Conservation (phyloP, 2,113 vertebrate genomes). For the Piprites chloris region DNA sequence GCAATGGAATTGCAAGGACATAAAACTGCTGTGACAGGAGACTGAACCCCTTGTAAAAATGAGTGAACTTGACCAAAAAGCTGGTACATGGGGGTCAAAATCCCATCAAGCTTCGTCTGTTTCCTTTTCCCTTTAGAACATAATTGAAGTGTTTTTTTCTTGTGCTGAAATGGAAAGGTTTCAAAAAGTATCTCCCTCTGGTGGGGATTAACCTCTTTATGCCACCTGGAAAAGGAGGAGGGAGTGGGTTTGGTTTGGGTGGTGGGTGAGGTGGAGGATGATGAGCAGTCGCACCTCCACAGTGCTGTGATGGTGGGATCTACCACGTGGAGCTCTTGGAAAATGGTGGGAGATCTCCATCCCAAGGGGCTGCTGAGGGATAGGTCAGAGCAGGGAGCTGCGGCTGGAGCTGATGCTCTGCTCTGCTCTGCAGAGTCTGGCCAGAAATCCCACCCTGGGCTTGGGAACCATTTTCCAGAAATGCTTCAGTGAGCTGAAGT, state of each 20-base stretch:
- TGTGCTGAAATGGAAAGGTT: background rate
- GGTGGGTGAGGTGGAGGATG: background rate
- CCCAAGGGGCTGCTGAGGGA: fast-evolving
- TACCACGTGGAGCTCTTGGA: fast-evolving
- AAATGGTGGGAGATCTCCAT: background rate
- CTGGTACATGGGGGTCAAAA: background rate
- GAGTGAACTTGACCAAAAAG: background rate
- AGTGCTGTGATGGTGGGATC: background rate
- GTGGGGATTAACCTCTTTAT: background rate
- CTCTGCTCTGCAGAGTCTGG: background rate
- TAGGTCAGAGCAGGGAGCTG: background rate
- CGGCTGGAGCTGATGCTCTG: background rate
- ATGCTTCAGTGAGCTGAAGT: background rate
- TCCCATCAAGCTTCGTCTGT: background rate
- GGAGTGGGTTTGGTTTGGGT: background rate
- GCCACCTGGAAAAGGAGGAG: background rate
- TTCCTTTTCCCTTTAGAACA: background rate
- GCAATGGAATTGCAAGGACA: background rate
- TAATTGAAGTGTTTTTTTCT: background rate
- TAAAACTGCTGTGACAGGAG: background rate
- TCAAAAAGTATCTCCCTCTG: background rate
- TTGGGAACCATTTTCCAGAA: background rate
- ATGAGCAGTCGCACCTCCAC: fast-evolving
- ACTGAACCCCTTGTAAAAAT: background rate
- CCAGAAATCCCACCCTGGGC: background rate